Conservation (phyloP, 2,113 vertebrate genomes). For the Trochalopteron elliotii region DNA sequence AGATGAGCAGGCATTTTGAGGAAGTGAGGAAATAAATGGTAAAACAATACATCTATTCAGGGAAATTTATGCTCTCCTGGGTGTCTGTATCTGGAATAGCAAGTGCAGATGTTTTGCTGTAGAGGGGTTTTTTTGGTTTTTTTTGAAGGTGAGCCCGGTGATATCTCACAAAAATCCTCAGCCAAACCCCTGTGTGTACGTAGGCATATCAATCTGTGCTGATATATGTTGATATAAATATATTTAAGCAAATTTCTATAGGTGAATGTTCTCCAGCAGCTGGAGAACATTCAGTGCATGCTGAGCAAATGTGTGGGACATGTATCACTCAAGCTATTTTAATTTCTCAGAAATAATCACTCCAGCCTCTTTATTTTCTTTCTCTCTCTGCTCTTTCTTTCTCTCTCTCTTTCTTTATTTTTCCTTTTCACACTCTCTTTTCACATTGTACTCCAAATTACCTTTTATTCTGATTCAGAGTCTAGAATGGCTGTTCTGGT, state of each 20-base stretch:
- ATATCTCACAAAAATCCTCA: background rate
- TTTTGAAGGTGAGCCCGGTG: background rate
- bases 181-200: background rate
- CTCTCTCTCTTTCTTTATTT: background rate
- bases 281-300: background rate
- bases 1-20: conserved; percentile 44
- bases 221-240: background rate
- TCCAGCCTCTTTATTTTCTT: background rate
- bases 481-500: background rate
- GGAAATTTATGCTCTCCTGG: conserved; percentile 21
- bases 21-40: conserved; percentile 47
- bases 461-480: background rate
- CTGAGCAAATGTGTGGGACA: rapidly evolving
- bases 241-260: background rate
- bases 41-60: conserved; percentile 42
- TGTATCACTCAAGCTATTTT: background rate
- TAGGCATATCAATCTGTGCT: background rate
- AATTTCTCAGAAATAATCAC: background rate
- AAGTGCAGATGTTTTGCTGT: conserved; percentile 13
- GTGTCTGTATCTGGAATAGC: conserved; percentile 20
- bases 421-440: background rate
- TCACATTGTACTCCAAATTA: background rate
- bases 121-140: background rate
- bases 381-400: background rate
- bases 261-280: no score